Percentiles rank a stretch among this genome's conserved stretches.
phyloP scores from a whole-genome alignment of 2,888 invertebrate species.

The Ctena decussata region DNA sequence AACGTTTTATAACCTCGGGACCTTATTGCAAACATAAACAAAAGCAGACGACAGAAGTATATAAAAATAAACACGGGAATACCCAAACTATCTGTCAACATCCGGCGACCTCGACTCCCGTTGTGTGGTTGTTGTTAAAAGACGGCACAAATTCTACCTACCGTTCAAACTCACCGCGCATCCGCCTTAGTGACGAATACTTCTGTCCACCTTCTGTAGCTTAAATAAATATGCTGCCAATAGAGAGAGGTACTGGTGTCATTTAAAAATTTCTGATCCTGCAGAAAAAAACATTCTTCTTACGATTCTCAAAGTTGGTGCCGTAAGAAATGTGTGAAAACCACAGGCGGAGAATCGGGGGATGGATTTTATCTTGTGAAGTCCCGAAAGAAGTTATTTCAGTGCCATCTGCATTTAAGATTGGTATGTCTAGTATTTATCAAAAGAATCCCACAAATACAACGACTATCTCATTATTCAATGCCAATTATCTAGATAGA shows the following conservation, averaged over 20 bases:
- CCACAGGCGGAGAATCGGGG: conserved; percentile 74
- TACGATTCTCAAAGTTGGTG: too few species aligned
- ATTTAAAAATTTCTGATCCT: conserved; percentile 22
- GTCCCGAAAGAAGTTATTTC: conserved; percentile 54
- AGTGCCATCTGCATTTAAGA: background rate
- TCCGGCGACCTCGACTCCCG: too few species aligned
- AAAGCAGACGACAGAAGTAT: too few species aligned
- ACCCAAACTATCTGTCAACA: too few species aligned
- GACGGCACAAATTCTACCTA: too few species aligned
- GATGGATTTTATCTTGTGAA: conserved; percentile 77
- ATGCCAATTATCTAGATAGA: background rate
- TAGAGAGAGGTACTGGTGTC: conserved; percentile 19
- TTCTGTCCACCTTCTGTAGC: too few species aligned
- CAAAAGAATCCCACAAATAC: conserved; percentile 11
- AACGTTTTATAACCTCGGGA: too few species aligned
- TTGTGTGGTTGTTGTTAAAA: too few species aligned
- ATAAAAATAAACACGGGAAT: too few species aligned
- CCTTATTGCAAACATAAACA: too few species aligned
- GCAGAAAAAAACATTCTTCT: background rate
- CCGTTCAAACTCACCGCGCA: too few species aligned
- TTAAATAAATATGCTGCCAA: conserved; percentile 5
- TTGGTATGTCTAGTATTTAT: background rate
- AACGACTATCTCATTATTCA: conserved; percentile 26
- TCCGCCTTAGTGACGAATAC: too few species aligned
- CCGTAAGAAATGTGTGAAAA: conserved; percentile 79